Evolutionary conservation across 2,797 vertebrate species (phyloP).

Genomic region (Coracias cyanogaster): DNA sequence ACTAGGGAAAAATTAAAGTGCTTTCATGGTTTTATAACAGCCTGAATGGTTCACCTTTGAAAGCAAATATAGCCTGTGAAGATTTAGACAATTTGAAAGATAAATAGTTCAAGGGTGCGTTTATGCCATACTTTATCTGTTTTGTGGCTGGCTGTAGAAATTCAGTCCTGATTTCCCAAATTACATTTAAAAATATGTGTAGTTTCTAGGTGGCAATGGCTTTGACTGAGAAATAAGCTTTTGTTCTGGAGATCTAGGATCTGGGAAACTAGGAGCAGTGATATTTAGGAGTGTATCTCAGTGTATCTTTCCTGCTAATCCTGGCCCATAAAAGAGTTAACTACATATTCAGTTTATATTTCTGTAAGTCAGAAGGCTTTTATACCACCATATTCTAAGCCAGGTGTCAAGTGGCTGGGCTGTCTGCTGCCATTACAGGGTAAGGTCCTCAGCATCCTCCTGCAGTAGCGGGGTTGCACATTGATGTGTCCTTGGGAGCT

Average conservation of each 20-base stretch:
- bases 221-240: not conserved
- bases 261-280: not conserved
- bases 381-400: not conserved
- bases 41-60: not conserved
- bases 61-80: not conserved
- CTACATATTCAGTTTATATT: not conserved
- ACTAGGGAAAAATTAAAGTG: not conserved
- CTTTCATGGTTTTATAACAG: not conserved
- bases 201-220: not conserved
- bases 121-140: not conserved
- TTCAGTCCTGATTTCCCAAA: not conserved
- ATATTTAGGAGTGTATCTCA: not conserved
- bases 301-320: not conserved
- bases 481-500: not conserved
- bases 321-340: not conserved
- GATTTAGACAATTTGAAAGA: not conserved
- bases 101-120: not conserved
- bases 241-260: not conserved
- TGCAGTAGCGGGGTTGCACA: rapidly evolving
- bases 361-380: not conserved
- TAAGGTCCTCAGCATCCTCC: not conserved
- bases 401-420: not conserved
- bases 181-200: not conserved
- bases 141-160: not conserved
- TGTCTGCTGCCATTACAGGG: not conserved